Base-by-base conservation (phyloP, 92 coral and sea anemone species). In the Siderastrea siderea region DNA sequence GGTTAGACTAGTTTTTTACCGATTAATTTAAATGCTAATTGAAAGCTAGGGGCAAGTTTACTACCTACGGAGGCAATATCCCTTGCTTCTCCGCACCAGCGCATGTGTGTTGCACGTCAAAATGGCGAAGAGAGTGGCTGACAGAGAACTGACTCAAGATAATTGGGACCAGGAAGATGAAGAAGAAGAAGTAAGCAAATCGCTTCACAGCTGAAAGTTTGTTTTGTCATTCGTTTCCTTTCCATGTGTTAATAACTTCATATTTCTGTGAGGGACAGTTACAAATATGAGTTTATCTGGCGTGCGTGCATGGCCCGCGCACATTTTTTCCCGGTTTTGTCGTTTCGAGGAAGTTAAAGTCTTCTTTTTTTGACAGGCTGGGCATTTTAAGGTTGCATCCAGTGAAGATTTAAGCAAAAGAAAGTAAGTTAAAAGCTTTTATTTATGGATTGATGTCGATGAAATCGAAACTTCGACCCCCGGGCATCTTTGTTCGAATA, bases 131-230 rank as follows among this genome's bases (percentile, higher is more conserved):
- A 87, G 99, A 79, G 94, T 94, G 63, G 99, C 98, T 5, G 93
- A 82, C 57, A 84, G 78, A n/a, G 98, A 94, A 73, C 90, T 95
- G 11, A 97, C 91, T 71, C 88, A 93, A 71, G 96, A 94, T 57
- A 97, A 97, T 84, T 97, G 99, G 99, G 94, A 97, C 63, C 92
- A 95, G 17, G 98, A 96, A 46, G 99, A 97, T 17, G 98, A 94
- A 8, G 81, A 73, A 59, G 97, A 88, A 51, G 95, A 96, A 79
- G 98, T 93, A 75, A 85, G 74, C 8, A 68, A 46, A 46, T 70
- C 2, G 47, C 7, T 74, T 38, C 16, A 26, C 15, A 77, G 47
- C 69, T 68, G 1, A 15, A 1, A 51, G n/a, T 69, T 82, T 82
- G 19, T 6, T 78, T 9, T 48, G 13, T 16, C 52, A 10, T 38